Percentiles rank a stretch among this genome's conserved stretches.
Evolutionary conservation across 2,113 vertebrate genomes (phyloP).

Genomic region (Patagioenas fasciata): DNA sequence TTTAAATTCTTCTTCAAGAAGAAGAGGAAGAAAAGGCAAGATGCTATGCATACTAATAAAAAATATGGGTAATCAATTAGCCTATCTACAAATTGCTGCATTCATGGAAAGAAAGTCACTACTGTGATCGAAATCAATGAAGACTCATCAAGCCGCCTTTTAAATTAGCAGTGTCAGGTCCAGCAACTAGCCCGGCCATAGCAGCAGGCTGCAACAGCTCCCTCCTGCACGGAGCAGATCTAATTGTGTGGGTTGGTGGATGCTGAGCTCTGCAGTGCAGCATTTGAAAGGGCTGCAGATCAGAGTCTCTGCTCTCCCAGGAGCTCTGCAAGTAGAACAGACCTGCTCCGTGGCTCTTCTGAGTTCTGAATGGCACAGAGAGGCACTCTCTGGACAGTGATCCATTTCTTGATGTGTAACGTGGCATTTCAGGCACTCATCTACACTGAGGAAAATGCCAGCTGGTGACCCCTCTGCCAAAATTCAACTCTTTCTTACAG

Average conservation of each 20-base stretch:
- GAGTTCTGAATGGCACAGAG: rapidly evolving
- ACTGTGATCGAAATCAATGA: not conserved
- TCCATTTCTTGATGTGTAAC: not conserved
- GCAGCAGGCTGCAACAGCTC: not conserved
- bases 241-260: rapidly evolving
- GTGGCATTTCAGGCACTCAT: not conserved
- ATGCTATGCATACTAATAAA: not conserved
- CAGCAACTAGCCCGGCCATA: not conserved
- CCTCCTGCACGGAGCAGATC: not conserved
- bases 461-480: not conserved
- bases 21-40: not conserved
- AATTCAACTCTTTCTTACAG: not conserved
- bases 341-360: not conserved
- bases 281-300: not conserved
- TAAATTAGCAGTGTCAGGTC: not conserved
- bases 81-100: not conserved
- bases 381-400: not conserved
- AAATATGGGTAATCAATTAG: not conserved
- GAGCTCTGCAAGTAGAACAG: not conserved
- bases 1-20: not conserved
- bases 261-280: rapidly evolving
- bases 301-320: not conserved
- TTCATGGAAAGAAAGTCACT: not conserved
- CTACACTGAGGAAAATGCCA: not conserved
- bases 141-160: not conserved